These are phyloP conservation scores for Euthynnus affinis DNA, from an alignment of 2,797 vertebrate species.

Conservation along the genomic window DNA sequence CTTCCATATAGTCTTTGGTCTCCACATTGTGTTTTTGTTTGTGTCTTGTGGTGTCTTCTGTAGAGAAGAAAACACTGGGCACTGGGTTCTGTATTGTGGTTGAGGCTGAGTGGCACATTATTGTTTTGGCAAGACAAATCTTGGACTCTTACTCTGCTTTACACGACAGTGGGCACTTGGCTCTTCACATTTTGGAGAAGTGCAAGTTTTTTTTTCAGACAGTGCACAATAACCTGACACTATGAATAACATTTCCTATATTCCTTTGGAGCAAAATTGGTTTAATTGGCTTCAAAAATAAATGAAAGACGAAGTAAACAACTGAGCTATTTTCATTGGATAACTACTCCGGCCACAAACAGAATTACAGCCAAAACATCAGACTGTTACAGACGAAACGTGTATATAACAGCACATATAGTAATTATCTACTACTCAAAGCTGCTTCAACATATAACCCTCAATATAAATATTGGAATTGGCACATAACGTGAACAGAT, in stretches of 20 bases:
- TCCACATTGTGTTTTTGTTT: conserved; percentile 13
- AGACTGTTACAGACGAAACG: background rate
- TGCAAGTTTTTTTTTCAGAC: background rate
- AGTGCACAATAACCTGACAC: conserved; percentile 22
- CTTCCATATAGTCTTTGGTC: conserved; percentile 2
- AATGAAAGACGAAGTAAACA: background rate
- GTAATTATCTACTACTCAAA: background rate
- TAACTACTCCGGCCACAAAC: background rate
- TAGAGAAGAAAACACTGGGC: conserved; percentile 32
- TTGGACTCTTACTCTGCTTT: conserved; percentile 31
- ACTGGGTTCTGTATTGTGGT: conserved; percentile 20
- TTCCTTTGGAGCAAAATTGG: conserved; percentile 8
- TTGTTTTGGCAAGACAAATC: conserved; percentile 42
- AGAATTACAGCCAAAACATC: background rate
- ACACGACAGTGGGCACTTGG: conserved; percentile 23
- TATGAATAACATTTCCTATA: conserved; percentile 11
- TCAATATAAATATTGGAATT: background rate
- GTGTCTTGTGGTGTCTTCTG: background rate
- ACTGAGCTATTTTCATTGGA: background rate
- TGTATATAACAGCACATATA: background rate
- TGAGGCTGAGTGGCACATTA: conserved; percentile 26
- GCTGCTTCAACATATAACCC: background rate
- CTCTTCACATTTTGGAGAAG: conserved; percentile 6
- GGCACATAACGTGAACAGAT: background rate
- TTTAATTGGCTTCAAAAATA: background rate